phyloP scores from a whole-genome alignment of 2,113 vertebrate species.

The Pitta sordida region DNA sequence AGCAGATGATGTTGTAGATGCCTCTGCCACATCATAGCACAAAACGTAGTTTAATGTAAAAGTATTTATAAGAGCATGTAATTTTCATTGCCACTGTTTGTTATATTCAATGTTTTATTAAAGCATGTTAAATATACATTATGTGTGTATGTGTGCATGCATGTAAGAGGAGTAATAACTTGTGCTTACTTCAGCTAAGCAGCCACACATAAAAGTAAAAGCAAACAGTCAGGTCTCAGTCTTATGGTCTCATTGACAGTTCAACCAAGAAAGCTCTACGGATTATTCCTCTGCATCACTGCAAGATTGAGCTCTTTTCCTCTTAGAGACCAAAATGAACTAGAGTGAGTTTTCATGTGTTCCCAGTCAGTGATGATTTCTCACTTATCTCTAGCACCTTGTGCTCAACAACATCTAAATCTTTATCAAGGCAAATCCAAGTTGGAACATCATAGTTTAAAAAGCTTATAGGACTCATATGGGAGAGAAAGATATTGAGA shows the following conservation, averaged over 20 bases:
- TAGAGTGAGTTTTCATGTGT: not conserved
- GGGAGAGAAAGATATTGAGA: accelerated
- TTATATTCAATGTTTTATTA: not conserved
- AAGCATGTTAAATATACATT: constrained; percentile 9
- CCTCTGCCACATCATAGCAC: not conserved
- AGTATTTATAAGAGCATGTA: not conserved
- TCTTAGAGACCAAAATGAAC: not conserved
- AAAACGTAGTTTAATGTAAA: constrained; percentile 20
- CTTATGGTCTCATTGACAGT: not conserved
- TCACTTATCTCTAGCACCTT: not conserved
- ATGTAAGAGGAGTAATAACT: not conserved
- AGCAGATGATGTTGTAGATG: constrained; percentile 37
- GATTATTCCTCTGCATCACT: accelerated
- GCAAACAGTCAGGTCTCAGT: not conserved
- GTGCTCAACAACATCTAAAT: accelerated
- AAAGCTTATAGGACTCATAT: accelerated
- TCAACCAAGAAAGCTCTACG: not conserved
- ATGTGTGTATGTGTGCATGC: not conserved
- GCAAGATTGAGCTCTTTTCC: not conserved
- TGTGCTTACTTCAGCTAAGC: not conserved
- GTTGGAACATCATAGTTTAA: not conserved
- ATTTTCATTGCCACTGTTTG: constrained; percentile 50
- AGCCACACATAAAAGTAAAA: not conserved
- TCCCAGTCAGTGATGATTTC: not conserved
- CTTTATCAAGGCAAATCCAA: not conserved